Evolutionary conservation across 2,113 vertebrate species (phyloP).

Genomic region (Psephotus haematonotus): DNA sequence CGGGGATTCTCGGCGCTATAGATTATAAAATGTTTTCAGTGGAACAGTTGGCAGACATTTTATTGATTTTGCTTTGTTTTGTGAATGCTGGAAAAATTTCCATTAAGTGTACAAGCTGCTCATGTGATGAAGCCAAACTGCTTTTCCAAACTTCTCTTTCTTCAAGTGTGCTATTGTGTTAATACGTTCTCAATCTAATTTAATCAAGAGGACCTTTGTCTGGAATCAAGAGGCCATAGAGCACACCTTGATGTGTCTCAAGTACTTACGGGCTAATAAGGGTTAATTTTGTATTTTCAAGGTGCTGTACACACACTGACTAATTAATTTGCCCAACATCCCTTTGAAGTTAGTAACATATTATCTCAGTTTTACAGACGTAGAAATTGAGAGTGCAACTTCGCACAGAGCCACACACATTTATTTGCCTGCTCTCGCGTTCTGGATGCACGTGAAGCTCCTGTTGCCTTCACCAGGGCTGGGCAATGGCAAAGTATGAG

Average conservation of each 20-base stretch:
- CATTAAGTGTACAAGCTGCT: constrained; percentile 47
- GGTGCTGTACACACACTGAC: background rate
- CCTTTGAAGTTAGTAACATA: background rate
- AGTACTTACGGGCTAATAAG: background rate
- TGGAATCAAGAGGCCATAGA: background rate
- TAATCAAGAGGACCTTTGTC: constrained; percentile 36
- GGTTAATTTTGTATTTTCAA: constrained; percentile 20
- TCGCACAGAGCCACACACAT: background rate
- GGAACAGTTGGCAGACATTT: constrained; percentile 68
- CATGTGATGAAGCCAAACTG: constrained; percentile 38
- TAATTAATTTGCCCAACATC: background rate
- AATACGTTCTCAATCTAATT: constrained; percentile 10
- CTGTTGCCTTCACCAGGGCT: background rate
- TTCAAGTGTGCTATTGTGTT: background rate
- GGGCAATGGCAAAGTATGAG: background rate
- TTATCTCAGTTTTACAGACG: background rate
- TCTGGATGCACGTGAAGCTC: background rate
- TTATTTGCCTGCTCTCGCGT: background rate
- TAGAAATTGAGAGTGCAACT: background rate
- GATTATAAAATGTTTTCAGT: constrained; percentile 71
- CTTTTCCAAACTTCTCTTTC: constrained; percentile 43
- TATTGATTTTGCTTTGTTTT: constrained; percentile 76
- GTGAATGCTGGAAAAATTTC: constrained; percentile 72
- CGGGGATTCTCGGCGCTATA: constrained; percentile 54
- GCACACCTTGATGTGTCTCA: background rate